These are phyloP conservation scores for Phylloscopus trochilus DNA, from an alignment of 2,113 vertebrate species.

Conservation along the genomic window DNA sequence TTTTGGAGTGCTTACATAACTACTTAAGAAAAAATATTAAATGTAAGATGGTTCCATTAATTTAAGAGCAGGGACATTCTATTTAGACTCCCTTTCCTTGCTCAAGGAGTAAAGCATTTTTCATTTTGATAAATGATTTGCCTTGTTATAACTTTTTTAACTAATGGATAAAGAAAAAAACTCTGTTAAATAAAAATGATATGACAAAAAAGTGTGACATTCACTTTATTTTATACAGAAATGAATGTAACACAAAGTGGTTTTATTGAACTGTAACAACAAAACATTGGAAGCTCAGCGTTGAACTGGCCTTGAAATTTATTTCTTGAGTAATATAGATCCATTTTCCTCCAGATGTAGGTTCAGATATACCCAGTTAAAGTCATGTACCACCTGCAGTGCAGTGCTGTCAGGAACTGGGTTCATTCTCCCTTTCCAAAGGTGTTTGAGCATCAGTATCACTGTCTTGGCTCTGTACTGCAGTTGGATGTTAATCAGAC, in stretches of 20 bases:
- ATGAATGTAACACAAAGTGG: slow-evolving; percentile 20
- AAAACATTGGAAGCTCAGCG: slow-evolving; percentile 3
- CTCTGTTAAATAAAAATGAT: slow-evolving; percentile 67
- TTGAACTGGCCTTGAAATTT: slow-evolving; percentile 24
- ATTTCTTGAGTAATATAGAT: not conserved
- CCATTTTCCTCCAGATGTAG: not conserved
- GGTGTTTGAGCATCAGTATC: not conserved
- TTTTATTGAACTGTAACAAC: slow-evolving; percentile 37
- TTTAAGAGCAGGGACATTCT: slow-evolving; percentile 52
- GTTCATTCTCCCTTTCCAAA: not conserved
- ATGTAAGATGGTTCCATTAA: slow-evolving; percentile 61
- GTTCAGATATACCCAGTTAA: not conserved
- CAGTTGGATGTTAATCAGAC: not conserved
- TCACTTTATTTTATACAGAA: slow-evolving; percentile 68
- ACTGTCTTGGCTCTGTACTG: not conserved
- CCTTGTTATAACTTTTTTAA: slow-evolving; percentile 67
- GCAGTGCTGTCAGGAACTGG: not conserved
- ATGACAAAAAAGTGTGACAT: slow-evolving; percentile 71
- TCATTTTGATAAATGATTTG: slow-evolving; percentile 70
- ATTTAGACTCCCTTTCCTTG: slow-evolving; percentile 60
- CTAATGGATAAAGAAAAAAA: slow-evolving; percentile 64
- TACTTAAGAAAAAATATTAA: slow-evolving; percentile 62
- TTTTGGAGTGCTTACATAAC: slow-evolving; percentile 53
- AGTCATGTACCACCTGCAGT: not conserved
- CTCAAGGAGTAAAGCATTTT: slow-evolving; percentile 56